These are phyloP conservation scores for Xerus rutilus DNA, from an alignment of 2,797 vertebrate species.

Conservation along the genomic window DNA sequence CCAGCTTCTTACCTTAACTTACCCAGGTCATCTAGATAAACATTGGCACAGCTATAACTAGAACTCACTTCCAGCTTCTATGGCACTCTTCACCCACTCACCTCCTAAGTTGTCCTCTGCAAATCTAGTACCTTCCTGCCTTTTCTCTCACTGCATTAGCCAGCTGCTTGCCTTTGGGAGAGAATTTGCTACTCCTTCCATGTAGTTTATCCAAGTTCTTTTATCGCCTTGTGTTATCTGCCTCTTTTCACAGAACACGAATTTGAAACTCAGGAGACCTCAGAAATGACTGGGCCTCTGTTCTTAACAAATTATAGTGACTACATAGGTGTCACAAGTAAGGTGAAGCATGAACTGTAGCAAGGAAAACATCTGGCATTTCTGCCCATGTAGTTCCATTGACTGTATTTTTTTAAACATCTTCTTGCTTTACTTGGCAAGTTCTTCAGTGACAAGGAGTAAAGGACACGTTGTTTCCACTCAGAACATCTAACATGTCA, in stretches of 20 bases:
- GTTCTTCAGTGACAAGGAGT: neutral
- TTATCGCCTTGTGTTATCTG: constrained; percentile 18
- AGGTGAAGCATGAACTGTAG: neutral
- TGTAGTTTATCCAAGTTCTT: neutral
- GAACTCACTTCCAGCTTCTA: neutral
- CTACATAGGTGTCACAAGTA: neutral
- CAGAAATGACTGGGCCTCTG: neutral
- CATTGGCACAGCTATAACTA: neutral
- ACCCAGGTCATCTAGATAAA: neutral
- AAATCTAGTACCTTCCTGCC: neutral
- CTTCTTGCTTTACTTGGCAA: constrained; percentile 2
- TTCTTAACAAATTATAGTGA: neutral
- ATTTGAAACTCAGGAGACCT: neutral
- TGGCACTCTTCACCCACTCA: neutral
- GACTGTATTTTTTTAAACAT: neutral
- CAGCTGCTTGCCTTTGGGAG: neutral
- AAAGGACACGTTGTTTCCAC: constrained; percentile 14
- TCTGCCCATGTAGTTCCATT: neutral
- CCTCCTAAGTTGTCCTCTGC: neutral
- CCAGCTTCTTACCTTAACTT: neutral
- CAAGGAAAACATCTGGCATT: neutral
- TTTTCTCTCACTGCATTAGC: neutral
- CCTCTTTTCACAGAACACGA: neutral
- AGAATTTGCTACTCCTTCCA: neutral
- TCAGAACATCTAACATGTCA: neutral